These are phyloP conservation scores for Drosophila anceps DNA, from an alignment of 2,888 invertebrate genomes.

Conservation along the genomic window DNA sequence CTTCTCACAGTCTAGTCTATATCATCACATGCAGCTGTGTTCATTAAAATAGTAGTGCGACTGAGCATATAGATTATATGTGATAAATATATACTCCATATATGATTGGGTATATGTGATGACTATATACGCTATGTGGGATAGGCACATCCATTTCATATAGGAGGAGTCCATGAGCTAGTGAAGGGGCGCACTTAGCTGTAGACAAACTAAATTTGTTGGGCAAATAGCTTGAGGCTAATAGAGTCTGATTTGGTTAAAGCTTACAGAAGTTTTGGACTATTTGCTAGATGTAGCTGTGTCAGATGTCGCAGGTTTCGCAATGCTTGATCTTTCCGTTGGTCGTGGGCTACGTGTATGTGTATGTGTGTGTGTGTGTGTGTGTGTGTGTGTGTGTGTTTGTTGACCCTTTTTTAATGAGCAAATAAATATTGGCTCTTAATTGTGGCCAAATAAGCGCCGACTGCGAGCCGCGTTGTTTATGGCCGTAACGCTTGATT, in stretches of 20 bases:
- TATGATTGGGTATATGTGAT: not conserved
- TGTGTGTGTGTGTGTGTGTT: conserved; percentile 24
- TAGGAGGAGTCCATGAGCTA: not conserved
- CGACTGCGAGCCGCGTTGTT: conserved; percentile 3
- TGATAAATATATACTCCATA: not conserved
- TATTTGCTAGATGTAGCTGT: conserved; percentile 22
- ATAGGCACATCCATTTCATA: no score
- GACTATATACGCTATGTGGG: not conserved
- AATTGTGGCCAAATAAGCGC: conserved; percentile 53
- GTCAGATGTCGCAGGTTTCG: conserved; percentile 6
- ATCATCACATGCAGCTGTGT: no score
- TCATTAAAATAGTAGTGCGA: no score
- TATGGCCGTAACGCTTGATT: conserved; percentile 42
- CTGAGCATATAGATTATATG: not conserved
- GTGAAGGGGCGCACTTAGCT: not conserved
- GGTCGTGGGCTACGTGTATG: conserved; percentile 7
- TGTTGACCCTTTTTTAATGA: conserved; percentile 66
- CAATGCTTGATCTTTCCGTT: conserved; percentile 1
- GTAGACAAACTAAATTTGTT: not conserved
- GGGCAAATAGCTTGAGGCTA: not conserved
- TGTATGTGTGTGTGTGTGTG: no score
- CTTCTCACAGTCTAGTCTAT: no score
- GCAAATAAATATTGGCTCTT: conserved; percentile 50
- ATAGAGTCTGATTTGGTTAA: not conserved
- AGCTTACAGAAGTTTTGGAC: conserved; percentile 5